These are phyloP conservation scores for Cosmia pyralina DNA, from an alignment of 2,888 invertebrate genomes.

Conservation along the genomic window DNA sequence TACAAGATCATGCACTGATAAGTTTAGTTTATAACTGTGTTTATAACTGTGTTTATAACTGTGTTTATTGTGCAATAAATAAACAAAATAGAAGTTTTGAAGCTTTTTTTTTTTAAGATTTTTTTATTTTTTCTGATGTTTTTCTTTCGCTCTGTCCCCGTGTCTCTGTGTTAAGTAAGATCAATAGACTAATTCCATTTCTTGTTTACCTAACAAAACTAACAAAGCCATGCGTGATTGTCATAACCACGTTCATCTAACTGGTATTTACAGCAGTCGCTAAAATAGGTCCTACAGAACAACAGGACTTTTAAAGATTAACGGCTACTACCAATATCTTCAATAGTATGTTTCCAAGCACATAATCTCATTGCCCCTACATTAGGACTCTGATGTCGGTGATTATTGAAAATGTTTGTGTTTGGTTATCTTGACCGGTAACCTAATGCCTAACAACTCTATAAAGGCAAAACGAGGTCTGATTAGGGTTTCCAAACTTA, in stretches of 20 bases:
- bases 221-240: background rate
- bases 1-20: background rate
- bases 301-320: background rate
- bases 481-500: conserved; percentile 37
- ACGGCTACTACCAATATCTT: conserved; percentile 24
- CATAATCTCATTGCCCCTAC: conserved; percentile 54
- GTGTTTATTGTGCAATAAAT: background rate
- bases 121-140: background rate
- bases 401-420: conserved; percentile 60
- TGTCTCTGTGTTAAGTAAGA: background rate
- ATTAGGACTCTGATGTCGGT: conserved; percentile 56
- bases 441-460: conserved; percentile 42
- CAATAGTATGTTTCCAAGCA: conserved; percentile 54
- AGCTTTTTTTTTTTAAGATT: no score
- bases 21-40: background rate
- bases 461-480: conserved; percentile 30
- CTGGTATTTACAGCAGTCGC: background rate
- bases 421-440: conserved; percentile 61
- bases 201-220: background rate
- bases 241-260: background rate
- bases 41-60: background rate
- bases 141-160: background rate
- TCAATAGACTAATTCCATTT: background rate
- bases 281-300: background rate
- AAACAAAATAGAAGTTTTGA: background rate